phyloP scores from a whole-genome alignment of 2,797 vertebrate species.

The Hyperoplus lanceolatus region DNA sequence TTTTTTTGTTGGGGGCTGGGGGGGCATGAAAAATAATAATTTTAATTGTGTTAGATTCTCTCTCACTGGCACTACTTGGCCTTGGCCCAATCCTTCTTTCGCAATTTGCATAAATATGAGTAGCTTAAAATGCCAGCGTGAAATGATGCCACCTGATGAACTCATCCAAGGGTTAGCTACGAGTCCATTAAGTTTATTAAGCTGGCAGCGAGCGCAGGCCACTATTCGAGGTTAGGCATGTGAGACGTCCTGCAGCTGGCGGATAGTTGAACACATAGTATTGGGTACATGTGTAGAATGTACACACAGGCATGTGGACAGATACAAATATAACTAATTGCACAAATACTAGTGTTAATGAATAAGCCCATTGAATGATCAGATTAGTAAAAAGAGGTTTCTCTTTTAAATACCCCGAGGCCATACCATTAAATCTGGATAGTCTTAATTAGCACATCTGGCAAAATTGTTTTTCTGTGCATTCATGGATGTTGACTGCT shows the following conservation, averaged over 20 bases:
- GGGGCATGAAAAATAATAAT: background rate
- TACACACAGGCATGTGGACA: background rate
- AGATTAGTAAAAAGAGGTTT: constrained; percentile 21
- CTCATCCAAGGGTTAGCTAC: constrained; percentile 61
- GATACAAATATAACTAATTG: constrained; percentile 14
- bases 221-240: constrained; percentile 32
- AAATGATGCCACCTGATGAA: constrained; percentile 77
- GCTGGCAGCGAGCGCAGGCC: constrained; percentile 38
- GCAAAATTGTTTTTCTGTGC: constrained; percentile 14
- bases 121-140: constrained; percentile 73
- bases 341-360: background rate
- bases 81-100: constrained; percentile 37
- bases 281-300: no score
- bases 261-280: background rate
- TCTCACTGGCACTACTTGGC: constrained; percentile 23
- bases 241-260: constrained; percentile 42
- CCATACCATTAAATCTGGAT: constrained; percentile 24
- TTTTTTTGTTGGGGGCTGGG: no score
- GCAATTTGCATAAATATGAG: constrained; percentile 77
- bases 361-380: constrained; percentile 29
- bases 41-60: constrained; percentile 15
- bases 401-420: constrained; percentile 21
- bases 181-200: constrained; percentile 79
- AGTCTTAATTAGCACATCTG: constrained; percentile 31
- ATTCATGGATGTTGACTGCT: constrained; percentile 8